Percentiles rank a stretch among this genome's conserved stretches.
phyloP scores from a whole-genome alignment of 2,113 vertebrate genomes.

The Montifringilla adamsi region DNA sequence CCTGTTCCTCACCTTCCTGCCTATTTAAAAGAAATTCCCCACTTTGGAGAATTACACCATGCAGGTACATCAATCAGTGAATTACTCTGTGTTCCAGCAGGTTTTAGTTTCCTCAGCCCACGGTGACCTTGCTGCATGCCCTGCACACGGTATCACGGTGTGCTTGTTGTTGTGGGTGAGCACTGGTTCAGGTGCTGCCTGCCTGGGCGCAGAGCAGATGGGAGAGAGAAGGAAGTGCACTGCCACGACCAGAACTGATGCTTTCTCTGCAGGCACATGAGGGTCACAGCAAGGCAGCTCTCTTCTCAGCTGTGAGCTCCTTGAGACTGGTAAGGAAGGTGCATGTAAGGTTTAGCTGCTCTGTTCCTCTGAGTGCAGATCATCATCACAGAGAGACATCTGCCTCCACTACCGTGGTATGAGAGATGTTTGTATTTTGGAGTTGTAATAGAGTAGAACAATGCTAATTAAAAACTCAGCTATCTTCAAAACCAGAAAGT shows the following conservation, averaged over 20 bases:
- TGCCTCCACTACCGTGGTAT: neutral
- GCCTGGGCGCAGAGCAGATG: neutral
- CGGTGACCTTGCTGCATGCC: neutral
- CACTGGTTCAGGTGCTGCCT: neutral
- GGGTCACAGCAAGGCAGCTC: neutral
- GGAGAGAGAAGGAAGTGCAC: neutral
- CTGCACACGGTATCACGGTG: neutral
- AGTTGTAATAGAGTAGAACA: neutral
- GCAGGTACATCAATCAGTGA: neutral
- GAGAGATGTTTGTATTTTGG: neutral
- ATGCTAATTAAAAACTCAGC: neutral
- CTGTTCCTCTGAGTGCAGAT: neutral
- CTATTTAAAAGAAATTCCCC: neutral
- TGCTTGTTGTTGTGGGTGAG: neutral
- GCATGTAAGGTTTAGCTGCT: neutral
- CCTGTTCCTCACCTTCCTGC: neutral
- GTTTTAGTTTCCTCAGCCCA: neutral
- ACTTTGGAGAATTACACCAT: neutral
- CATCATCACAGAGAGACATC: neutral
- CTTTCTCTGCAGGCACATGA: neutral
- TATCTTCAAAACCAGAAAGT: neutral
- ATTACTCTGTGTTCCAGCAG: neutral
- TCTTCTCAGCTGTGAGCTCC: neutral
- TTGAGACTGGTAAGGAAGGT: neutral
- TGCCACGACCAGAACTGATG: rapidly evolving